phyloP scores from a whole-genome alignment of 2,113 vertebrate species.

The Forbesichthys agassizii region DNA sequence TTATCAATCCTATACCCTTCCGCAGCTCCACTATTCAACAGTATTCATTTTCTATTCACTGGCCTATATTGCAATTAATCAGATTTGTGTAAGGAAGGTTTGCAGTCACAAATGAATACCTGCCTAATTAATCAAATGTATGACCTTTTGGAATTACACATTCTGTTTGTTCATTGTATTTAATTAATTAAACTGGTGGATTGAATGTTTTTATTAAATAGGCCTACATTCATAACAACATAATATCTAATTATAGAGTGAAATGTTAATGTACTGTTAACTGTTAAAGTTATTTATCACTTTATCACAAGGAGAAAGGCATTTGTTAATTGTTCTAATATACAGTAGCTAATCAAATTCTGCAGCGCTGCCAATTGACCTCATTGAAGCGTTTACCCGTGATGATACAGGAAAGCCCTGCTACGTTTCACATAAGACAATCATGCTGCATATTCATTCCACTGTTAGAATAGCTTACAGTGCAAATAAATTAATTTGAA shows the following conservation, averaged over 20 bases:
- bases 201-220: no score
- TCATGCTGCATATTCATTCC: neutral
- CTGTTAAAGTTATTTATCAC: no score
- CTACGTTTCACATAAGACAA: slow-evolving; percentile 9
- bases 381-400: neutral
- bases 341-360: neutral
- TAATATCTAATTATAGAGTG: no score
- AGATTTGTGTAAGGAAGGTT: neutral
- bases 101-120: neutral
- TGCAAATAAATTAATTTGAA: no score
- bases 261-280: no score
- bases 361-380: neutral
- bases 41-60: neutral
- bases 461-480: neutral
- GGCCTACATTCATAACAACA: no score
- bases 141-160: no score
- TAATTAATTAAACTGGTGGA: no score
- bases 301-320: no score
- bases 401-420: neutral
- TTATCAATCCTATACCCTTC: neutral
- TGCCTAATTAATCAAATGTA: neutral
- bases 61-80: neutral
- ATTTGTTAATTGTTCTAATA: no score
- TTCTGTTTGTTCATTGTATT: no score
- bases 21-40: neutral